Base-by-base conservation (phyloP, 2,113 vertebrate species). In the Pseudorectes ferrugineus region DNA sequence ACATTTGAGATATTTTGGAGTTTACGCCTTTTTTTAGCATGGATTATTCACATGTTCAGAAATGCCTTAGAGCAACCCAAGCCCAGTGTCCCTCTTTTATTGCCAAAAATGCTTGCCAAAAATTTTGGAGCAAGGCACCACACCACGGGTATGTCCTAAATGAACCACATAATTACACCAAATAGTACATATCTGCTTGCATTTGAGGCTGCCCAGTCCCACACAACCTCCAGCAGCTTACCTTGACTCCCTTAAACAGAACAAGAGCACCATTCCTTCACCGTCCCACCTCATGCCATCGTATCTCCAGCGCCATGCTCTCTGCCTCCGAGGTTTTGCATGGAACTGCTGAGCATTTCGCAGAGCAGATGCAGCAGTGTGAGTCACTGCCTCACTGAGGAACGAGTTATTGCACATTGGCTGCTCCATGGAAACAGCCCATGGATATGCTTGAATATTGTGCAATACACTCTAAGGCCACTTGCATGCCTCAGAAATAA, bases 381-480 rank as follows among this genome's bases (percentile, higher is more conserved):
- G 93, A 94, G 78, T 95, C 95, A 93, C 58, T 65, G 49, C 62
- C 40, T 85, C 42, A 20, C 67, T 3, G 2, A 92, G 49, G 36
- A 89, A 42, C 0, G 1, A 78, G 45, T 42, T 85, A 21, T 3
- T 68, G 68, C 65, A 7, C 82, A 79, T 81, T 65, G 65, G 67
- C 58, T 75, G 79, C 81, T 96, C 92, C 82, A 73, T 82, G 85
- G 95, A 93, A 93, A 95, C 90, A 57, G 71, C 25, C 62, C 33
- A 3, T 79, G 54, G 76, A 42, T 75, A 15, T 35, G 36, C 40
- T 89, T 55, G 28, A 24, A 24, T 61, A 48, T 63, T 38, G 22
- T 45, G 66, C 36, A 52, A 18, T 65, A 49, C 49, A 57, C 48
- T 88, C 73, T 54, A 42, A 87, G 38, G 48, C 77, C 38, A 22